phyloP scores from a whole-genome alignment of 1,140 invertebrate species.

The Plectus sambesii region DNA sequence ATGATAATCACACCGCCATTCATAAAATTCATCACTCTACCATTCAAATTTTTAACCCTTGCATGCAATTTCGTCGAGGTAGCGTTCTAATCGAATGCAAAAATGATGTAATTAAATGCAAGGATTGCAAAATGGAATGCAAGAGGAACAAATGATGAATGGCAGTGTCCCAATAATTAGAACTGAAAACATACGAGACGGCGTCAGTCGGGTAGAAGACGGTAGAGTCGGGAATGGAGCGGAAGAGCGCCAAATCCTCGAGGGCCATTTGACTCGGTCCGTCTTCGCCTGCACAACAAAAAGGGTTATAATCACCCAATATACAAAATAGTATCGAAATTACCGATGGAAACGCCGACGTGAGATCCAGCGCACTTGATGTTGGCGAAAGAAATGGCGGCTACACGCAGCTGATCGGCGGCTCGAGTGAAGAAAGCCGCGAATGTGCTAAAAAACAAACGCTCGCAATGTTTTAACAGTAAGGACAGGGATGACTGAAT shows the following conservation, averaged over 20 bases:
- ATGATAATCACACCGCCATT: no score
- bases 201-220: constrained; percentile 96
- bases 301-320: constrained; percentile 1
- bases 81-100: no score
- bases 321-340: constrained; percentile 25
- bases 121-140: no score
- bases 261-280: constrained; percentile 99
- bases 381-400: constrained; percentile 93
- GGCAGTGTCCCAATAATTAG: no score
- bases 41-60: no score
- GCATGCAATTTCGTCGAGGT: no score
- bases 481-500: constrained; percentile 67
- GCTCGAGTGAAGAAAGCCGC: constrained; percentile 91
- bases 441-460: constrained; percentile 88
- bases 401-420: constrained; percentile 97
- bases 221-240: constrained; percentile 74
- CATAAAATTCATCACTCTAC: no score
- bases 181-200: no score
- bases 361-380: constrained; percentile 89
- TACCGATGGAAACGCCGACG: constrained; percentile 73
- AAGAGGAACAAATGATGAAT: no score
- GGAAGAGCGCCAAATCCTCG: constrained; percentile 92
- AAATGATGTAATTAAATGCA: no score
- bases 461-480: no score
- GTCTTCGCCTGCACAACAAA: constrained; percentile 63